A percentile compares a stretch with the other conserved stretches of the same genome.
Conservation (phyloP, 1,140 invertebrate genomes). For the Apocrypta bakeri region DNA sequence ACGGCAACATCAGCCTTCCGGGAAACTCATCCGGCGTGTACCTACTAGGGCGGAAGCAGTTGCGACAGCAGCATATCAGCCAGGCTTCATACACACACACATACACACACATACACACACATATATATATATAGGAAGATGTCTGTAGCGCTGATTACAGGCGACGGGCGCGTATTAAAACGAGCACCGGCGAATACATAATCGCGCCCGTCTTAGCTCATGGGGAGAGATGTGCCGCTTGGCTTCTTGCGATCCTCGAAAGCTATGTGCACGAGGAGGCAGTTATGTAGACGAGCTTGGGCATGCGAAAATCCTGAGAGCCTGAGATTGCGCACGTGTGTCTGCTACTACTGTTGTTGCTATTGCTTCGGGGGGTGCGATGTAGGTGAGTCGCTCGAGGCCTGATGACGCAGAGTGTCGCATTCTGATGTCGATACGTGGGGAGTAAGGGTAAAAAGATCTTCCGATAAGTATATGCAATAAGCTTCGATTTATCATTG, state of each 20-base stretch:
- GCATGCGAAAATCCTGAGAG: constrained; percentile 18
- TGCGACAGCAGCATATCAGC: too few species aligned
- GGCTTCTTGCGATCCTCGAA: constrained; percentile 17
- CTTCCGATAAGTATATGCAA: background rate
- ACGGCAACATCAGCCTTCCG: background rate
- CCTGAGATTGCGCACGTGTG: constrained; percentile 17
- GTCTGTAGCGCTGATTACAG: constrained; percentile 28
- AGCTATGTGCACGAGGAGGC: background rate
- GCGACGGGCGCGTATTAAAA: constrained; percentile 33
- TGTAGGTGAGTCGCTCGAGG: background rate
- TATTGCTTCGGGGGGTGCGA: background rate
- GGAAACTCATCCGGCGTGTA: background rate
- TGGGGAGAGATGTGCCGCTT: background rate
- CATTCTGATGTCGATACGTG: constrained; percentile 1
- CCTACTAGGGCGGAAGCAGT: background rate
- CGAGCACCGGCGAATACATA: constrained; percentile 39
- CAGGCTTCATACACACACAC: too few species aligned
- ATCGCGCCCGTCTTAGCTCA: constrained; percentile 24
- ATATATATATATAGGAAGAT: background rate
- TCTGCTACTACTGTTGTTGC: background rate
- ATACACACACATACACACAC: too few species aligned
- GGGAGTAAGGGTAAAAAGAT: background rate
- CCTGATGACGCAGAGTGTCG: background rate
- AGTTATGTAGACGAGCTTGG: constrained; percentile 13
- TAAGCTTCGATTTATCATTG: too few species aligned